Conservation (phyloP, 2,113 vertebrate genomes). For the Oncorhynchus gorbuscha region DNA sequence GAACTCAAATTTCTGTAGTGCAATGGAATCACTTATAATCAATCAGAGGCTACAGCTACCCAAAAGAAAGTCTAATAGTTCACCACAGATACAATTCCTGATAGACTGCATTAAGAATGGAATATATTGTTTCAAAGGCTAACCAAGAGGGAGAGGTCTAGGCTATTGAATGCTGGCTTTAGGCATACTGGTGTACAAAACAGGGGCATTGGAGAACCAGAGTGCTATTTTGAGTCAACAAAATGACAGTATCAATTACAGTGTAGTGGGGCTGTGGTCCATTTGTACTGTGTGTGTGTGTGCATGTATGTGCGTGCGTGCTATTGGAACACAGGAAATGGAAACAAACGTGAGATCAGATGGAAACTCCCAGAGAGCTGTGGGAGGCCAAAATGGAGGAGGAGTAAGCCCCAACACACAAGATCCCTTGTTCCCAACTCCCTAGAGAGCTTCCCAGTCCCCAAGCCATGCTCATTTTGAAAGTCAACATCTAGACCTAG, state of each 20-base stretch:
- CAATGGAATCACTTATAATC: neutral
- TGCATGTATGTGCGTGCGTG: neutral
- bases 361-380: constrained; percentile 36
- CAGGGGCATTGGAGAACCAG: no score
- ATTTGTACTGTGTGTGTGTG: no score
- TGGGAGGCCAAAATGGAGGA: constrained; percentile 27
- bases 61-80: neutral
- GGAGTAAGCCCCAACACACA: neutral
- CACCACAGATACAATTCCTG: no score
- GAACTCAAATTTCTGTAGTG: neutral
- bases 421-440: no score
- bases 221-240: neutral
- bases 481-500: no score
- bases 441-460: no score
- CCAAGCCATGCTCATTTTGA: no score
- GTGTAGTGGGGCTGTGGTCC: no score
- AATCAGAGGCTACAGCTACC: neutral
- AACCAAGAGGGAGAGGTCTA: neutral
- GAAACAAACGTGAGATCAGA: constrained; percentile 12
- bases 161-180: neutral
- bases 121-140: neutral
- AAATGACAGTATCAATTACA: neutral
- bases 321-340: constrained; percentile 19
- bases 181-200: no score
- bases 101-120: neutral